These are phyloP conservation scores for Megalonaias nervosa DNA, from an alignment of 1,140 invertebrate genomes.

Conservation along the genomic window DNA sequence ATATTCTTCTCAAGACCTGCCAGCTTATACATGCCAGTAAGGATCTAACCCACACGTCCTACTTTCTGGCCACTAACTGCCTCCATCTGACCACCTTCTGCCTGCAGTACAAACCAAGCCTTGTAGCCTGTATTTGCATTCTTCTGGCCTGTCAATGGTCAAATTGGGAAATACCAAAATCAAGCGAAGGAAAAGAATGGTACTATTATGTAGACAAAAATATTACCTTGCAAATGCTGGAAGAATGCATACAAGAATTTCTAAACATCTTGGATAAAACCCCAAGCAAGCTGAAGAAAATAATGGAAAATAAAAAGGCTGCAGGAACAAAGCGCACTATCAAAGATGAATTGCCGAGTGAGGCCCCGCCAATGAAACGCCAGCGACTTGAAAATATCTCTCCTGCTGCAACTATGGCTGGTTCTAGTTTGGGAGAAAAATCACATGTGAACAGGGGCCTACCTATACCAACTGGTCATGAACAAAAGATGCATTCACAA, in stretches of 20 bases:
- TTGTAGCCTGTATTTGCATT: slow-evolving; percentile 98
- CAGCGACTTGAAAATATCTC: too few species aligned
- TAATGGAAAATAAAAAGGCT: slow-evolving; percentile 91
- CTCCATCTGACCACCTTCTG: slow-evolving; percentile 98
- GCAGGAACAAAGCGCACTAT: slow-evolving; percentile 62
- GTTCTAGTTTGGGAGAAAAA: too few species aligned
- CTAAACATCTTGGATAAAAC: slow-evolving; percentile 92
- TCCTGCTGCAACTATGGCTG: too few species aligned
- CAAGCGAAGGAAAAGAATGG: slow-evolving; percentile 94
- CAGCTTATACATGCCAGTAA: slow-evolving; percentile 91
- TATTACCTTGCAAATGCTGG: slow-evolving; percentile 87
- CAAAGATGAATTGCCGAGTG: too few species aligned
- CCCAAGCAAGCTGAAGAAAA: slow-evolving; percentile 89
- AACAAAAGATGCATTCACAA: too few species aligned
- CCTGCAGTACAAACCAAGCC: slow-evolving; percentile 93
- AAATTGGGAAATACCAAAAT: slow-evolving; percentile 93
- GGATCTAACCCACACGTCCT: slow-evolving; percentile 96
- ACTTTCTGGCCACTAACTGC: slow-evolving; percentile 98
- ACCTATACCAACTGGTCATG: too few species aligned
- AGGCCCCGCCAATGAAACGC: too few species aligned
- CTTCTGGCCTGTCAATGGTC: slow-evolving; percentile 98
- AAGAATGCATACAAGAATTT: slow-evolving; percentile 79
- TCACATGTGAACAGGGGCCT: too few species aligned
- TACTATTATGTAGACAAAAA: slow-evolving; percentile 93
- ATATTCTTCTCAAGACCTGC: slow-evolving; percentile 95